A percentile compares a stretch with the other conserved stretches of the same genome.
These are phyloP conservation scores for Dascyllus trimaculatus DNA, from an alignment of 2,113 vertebrate species.

Conservation along the genomic window DNA sequence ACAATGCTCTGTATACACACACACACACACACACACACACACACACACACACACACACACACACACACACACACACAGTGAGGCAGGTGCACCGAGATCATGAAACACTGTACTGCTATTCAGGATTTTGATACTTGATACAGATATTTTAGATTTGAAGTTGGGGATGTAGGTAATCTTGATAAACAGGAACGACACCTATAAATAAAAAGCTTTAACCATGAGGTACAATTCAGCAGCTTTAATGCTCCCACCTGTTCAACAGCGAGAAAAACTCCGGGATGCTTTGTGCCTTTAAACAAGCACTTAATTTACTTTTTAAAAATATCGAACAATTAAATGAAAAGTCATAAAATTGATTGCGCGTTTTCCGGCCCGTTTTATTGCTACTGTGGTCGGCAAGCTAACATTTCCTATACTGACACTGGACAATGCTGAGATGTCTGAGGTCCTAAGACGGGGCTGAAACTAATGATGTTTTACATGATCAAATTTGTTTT, in stretches of 20 bases:
- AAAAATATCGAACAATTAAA: background rate
- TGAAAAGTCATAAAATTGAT: slow-evolving; percentile 27
- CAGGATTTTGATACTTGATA: background rate
- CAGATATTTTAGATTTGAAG: background rate
- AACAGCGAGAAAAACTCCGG: background rate
- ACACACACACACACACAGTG: background rate
- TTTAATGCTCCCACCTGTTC: background rate
- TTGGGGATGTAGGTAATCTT: background rate
- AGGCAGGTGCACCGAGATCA: background rate
- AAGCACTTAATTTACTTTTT: slow-evolving; percentile 7
- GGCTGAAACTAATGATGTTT: too few species aligned
- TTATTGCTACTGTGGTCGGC: slow-evolving; percentile 15
- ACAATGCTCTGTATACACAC: background rate
- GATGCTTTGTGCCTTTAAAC: background rate
- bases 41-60: too few species aligned
- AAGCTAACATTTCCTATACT: background rate
- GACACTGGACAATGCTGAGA: background rate
- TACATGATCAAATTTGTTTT: too few species aligned
- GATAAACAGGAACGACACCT: background rate
- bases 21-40: background rate
- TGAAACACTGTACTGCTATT: background rate
- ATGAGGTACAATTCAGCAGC: background rate
- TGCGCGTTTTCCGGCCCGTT: slow-evolving; percentile 6
- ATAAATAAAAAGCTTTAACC: too few species aligned
- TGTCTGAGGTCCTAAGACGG: background rate